Evolutionary conservation across 2,797 vertebrate species (phyloP), one percentile per base, ranked within the genome.

Genomic region (Pangasius mekongensis): DNA sequence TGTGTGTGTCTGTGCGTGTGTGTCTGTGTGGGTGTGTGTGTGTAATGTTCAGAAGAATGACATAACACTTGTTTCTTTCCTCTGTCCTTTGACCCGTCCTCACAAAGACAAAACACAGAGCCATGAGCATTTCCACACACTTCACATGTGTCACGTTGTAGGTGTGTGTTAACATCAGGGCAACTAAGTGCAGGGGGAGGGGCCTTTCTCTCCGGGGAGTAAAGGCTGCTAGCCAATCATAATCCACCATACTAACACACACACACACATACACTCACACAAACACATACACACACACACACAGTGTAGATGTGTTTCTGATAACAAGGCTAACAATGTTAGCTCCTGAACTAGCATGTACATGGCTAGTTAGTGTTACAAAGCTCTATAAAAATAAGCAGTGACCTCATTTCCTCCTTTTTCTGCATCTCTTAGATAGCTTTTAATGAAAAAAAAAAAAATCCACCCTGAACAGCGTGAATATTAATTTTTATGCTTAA

Each of bases 21-120:
- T 86, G 82, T 82, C 86, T 81, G 85, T 84, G 64, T 83, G 49
- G 27, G 82, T 87, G 73, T 87, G 89, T 85, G 81, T 73, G 67
- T 73, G 43, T 73, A 1, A 47, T 20, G 16, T 80, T 54, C 16
- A 80, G 52, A 80, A 80, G 16, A 80, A 56, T 52, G 47, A 52
- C 27, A 49, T 10, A 56, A 78, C 76, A 30, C 47, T 30, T 52
- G 47, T 49, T 77, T n/a, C n/a, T 30, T 78, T 54, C 33, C 49
- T 78, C 27, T 77, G 47, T 54, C 47, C 16, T 52, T 77, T 30
- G 3, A 22, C 52, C 76, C n/a, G 3, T 2, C n/a, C 0, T 78
- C 9, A 78, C 27, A 52, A 30, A 52, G 7, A 14, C 74, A 30
- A 16, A 77, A 18, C 49, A 1, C 76, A 54, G 13, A 49, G 74